Conservation (phyloP, 2,113 vertebrate species). For the Pheucticus melanocephalus region DNA sequence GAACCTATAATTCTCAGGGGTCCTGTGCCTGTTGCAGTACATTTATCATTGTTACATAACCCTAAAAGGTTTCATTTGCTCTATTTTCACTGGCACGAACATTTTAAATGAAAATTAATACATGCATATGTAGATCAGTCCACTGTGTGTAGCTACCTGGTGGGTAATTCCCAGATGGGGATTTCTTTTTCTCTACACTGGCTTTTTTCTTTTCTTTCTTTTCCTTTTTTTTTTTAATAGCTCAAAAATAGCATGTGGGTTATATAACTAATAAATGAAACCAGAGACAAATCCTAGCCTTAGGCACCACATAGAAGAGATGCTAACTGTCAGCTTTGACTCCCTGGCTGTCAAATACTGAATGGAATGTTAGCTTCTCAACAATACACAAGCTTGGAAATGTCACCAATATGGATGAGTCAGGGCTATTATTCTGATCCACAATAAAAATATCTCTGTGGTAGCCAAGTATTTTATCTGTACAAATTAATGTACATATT, state of each 20-base stretch:
- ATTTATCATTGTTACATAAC: conserved; percentile 39
- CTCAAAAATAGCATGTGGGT: conserved; percentile 25
- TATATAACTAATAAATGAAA: conserved; percentile 58
- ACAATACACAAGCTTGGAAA: conserved; percentile 24
- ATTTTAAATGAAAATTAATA: conserved; percentile 18
- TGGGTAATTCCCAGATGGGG: not conserved
- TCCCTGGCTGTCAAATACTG: not conserved
- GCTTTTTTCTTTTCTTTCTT: not conserved
- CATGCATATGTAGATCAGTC: not conserved
- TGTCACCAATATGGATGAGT: not conserved
- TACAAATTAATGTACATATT: not conserved
- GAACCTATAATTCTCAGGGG: conserved; percentile 9
- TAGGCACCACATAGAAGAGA: not conserved
- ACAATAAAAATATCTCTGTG: not conserved
- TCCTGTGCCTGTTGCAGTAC: not conserved
- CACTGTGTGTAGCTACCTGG: not conserved
- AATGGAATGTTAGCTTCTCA: conserved; percentile 8
- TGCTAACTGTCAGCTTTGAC: conserved; percentile 31
- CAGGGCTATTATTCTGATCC: not conserved
- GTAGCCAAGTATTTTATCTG: not conserved
- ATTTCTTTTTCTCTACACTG: not conserved
- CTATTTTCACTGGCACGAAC: not conserved
- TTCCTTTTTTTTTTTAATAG: not conserved
- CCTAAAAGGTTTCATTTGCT: not conserved
- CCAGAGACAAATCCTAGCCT: conserved; percentile 41